Base-by-base conservation (phyloP, 2,113 vertebrate species). In the Struthidea cinerea region DNA sequence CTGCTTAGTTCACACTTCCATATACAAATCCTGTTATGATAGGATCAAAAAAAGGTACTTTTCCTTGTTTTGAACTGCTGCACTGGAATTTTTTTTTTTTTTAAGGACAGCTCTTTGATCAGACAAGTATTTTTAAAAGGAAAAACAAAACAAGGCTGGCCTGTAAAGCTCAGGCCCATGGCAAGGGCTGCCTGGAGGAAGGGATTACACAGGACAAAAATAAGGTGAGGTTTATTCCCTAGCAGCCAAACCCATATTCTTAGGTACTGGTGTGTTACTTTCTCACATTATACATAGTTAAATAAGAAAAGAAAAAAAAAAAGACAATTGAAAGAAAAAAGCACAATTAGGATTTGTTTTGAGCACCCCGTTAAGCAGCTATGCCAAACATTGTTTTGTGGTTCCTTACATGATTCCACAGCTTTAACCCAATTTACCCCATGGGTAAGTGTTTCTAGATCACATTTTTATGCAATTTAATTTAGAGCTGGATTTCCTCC, bases 21-120 rank as follows among this genome's bases (percentile, higher is more conserved):
- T 55, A 67, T 35, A 91, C 85, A 96, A 94, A 95, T 96, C 94
- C 94, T 95, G 93, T 95, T 95, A 89, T 77, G 94, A 94, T 57
- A 74, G 88, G 90, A 97, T 95, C 67, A 94, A 87, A 93, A 77
- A 94, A 80, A 63, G 2, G n/a, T 35, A 93, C 39, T 93, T 96
- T 77, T 96, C 88, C 92, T 94, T 96, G 95, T 97, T 97, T 96
- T 94, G 88, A 95, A 88, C 75, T 50, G 53, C 32, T 63, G 67
- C 67, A 33, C 26, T 82, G 90, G 77, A 84, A 44, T 70, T 87
- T 86, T 73, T 30, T 67, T 30, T 67, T 71, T 84, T 90, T 91
- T 69, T 37, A 53, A 91, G 86, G 70, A 49, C 82, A 69, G 39
- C 24, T 76, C 84, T 95, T 95, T 96, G 93, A 96, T 95, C 84